Percentiles rank a stretch among this genome's conserved stretches.
Evolutionary conservation across 2,113 vertebrate species (phyloP).

Genomic region (Festucalex cinctus): DNA sequence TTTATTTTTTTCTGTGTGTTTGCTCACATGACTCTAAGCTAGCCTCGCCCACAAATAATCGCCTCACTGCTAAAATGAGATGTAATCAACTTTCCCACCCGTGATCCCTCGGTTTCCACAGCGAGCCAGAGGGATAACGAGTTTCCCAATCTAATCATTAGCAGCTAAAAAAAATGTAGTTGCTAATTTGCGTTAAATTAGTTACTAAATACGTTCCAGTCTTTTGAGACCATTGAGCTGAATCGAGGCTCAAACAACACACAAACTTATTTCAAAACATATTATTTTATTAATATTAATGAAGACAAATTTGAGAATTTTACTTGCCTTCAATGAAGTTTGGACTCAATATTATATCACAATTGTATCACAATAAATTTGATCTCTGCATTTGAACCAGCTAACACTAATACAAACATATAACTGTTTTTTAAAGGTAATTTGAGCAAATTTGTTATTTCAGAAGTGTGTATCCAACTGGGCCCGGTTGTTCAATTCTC

Average conservation of each 20-base stretch:
- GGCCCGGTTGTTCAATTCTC: no score
- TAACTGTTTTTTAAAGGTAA: no score
- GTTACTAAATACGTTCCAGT: neutral
- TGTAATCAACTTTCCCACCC: slow-evolving; percentile 59
- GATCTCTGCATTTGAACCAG: no score
- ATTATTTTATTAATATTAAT: no score
- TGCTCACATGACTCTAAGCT: slow-evolving; percentile 47
- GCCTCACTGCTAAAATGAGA: slow-evolving; percentile 42
- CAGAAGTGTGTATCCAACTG: no score
- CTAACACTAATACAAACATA: no score
- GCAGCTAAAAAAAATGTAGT: slow-evolving; percentile 36
- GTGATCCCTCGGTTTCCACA: slow-evolving; percentile 44
- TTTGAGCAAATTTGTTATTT: no score
- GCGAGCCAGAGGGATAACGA: slow-evolving; percentile 45
- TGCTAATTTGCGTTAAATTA: slow-evolving; percentile 41
- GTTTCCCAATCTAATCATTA: slow-evolving; percentile 67
- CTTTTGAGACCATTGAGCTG: neutral
- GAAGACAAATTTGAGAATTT: no score
- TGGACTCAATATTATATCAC: no score
- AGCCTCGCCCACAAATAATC: slow-evolving; percentile 59
- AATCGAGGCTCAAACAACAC: neutral
- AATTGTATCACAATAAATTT: no score
- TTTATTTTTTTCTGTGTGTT: neutral
- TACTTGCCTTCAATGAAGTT: no score
- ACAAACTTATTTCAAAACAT: no score